Evolutionary conservation across 2,113 vertebrate genomes (phyloP).

Genomic region (Prionailurus bengalensis): DNA sequence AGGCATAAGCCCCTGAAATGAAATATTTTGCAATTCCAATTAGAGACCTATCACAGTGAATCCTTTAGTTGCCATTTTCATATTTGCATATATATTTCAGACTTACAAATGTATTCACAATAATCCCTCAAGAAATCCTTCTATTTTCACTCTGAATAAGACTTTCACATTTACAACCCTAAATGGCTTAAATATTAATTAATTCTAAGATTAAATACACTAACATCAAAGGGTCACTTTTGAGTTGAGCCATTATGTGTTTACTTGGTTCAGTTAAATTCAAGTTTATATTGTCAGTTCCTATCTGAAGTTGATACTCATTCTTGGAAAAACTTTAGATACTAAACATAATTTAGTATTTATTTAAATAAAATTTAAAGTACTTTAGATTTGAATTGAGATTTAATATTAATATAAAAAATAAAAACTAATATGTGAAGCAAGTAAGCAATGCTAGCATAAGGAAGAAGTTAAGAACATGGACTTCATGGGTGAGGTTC

Average conservation of each 20-base stretch:
- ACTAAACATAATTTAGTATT: neutral
- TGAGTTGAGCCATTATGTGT: neutral
- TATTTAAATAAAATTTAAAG: neutral
- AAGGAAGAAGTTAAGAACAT: neutral
- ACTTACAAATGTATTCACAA: conserved; percentile 39
- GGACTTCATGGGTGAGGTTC: neutral
- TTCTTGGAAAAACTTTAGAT: neutral
- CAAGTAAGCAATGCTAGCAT: neutral
- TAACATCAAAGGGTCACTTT: neutral
- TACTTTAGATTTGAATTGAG: neutral
- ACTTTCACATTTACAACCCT: neutral
- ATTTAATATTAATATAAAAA: neutral
- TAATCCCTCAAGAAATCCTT: conserved; percentile 1
- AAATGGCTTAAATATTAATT: conserved; percentile 6
- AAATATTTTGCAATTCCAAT: conserved; percentile 77
- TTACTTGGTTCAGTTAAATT: neutral
- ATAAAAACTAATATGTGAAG: neutral
- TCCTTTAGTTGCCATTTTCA: conserved; percentile 59
- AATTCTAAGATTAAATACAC: neutral
- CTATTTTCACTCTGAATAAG: neutral
- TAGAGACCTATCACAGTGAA: conserved; percentile 42
- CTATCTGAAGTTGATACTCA: neutral
- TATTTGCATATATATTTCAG: conserved; percentile 68
- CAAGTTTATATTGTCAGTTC: neutral
- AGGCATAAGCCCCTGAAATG: conserved; percentile 52